Evolutionary conservation across 1,140 invertebrate genomes (phyloP), one percentile per base, ranked within the genome.

Genomic region (Aphelenchoides fujianensis): DNA sequence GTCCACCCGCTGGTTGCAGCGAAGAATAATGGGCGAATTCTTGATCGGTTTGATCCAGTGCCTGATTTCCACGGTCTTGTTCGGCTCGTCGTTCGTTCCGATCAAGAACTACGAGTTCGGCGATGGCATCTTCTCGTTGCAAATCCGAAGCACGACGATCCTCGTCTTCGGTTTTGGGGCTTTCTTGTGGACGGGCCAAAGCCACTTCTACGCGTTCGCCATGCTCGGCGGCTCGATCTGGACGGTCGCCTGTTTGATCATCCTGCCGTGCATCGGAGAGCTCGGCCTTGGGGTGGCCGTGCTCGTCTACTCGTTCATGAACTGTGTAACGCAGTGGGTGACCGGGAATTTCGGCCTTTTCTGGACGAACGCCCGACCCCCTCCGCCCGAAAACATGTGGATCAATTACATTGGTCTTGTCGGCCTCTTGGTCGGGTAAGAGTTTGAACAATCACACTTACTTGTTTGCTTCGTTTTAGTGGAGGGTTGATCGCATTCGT

Each of bases 71-170:
- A 66, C 63, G 0, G 12, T 37, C n/a, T 48, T 66, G 0, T 66
- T 36, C 36, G 63, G 63, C 2, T 34, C 28, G 16, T 34, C 63
- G 23, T 66, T 32, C 32, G 63, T 66, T 34, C 63, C 63, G 7
- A 66, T 66, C 31, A 66, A 66, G 3, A 36, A 35, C 1, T 30
- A n/a, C 34, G n/a, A 36, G 23, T 66, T 32, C 31, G 63, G 63
- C 1, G 63, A 66, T 66, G 63, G 63, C 27, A 37, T 66, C 16
- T 66, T n/a, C 32, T 12, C 27, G 28, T 30, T 66, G n/a, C 63
- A 66, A 35, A 66, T 66, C 27, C 63, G 63, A 27, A 12, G 28
- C 53, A 37, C 53, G 12, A 30, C 27, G 16, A 37, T 66, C 1
- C 63, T 34, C 16, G 12, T 30, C 1, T 12, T 36, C 1, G 63